phyloP scores from a whole-genome alignment of 2,113 vertebrate species.

The Bos indicus region DNA sequence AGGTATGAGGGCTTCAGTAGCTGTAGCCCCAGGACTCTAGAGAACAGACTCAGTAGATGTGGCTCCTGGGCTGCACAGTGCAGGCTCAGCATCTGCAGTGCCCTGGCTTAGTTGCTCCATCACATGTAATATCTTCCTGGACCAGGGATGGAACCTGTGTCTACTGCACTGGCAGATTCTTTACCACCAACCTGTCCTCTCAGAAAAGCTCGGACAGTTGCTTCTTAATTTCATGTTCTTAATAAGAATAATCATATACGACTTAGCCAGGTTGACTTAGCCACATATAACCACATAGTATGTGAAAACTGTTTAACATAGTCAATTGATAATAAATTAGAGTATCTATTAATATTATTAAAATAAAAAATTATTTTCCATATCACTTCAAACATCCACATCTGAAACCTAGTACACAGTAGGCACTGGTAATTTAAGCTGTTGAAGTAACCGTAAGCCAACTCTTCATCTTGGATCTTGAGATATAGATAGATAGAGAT shows the following conservation, averaged over 20 bases:
- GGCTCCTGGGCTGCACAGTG: too few relatives aligned
- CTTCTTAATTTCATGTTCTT: neutral
- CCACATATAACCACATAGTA: neutral
- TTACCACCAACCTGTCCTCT: neutral
- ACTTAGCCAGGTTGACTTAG: neutral
- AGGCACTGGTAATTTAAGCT: neutral
- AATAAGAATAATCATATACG: neutral
- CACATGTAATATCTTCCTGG: neutral
- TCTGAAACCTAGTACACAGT: neutral
- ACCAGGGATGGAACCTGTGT: neutral
- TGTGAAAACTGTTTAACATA: neutral
- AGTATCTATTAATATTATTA: neutral
- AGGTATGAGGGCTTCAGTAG: neutral
- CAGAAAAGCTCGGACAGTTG: neutral
- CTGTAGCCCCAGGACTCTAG: neutral
- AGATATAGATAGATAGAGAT: neutral
- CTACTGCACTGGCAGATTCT: neutral
- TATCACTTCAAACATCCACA: neutral
- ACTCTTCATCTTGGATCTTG: neutral
- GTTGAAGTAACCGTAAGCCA: neutral
- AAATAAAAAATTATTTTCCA: neutral
- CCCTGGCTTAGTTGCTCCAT: accelerated
- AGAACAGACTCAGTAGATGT: neutral
- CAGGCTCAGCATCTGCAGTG: neutral
- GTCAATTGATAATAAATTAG: neutral